A percentile compares a stretch with the other conserved stretches of the same genome.
Evolutionary conservation across 2,888 invertebrate species (phyloP).

Genomic region (Oasisia sp.): DNA sequence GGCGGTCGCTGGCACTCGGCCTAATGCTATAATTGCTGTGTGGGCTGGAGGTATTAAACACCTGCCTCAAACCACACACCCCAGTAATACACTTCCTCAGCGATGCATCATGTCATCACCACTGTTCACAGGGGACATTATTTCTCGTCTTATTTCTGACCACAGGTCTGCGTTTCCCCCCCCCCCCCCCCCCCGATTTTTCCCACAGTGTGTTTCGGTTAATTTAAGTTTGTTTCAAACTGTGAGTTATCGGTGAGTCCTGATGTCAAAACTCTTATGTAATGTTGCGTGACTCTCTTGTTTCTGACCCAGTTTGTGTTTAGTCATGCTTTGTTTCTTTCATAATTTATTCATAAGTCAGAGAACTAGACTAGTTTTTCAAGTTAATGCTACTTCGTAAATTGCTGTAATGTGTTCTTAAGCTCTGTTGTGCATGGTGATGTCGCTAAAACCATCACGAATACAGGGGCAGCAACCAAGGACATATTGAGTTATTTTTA

Average conservation of each 20-base stretch:
- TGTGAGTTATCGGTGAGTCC: neutral
- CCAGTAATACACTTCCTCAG: neutral
- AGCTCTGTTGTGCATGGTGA: neutral
- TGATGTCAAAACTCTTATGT: neutral
- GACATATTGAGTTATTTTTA: neutral
- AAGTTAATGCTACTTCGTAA: neutral
- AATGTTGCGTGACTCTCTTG: neutral
- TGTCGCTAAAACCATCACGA: neutral
- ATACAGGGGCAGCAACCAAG: neutral
- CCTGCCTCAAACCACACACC: neutral
- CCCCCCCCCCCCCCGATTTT: too few relatives aligned
- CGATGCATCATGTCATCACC: neutral
- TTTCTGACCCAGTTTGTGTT: neutral
- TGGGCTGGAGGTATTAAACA: neutral
- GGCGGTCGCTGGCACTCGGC: neutral
- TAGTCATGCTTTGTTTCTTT: neutral
- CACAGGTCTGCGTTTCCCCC: neutral
- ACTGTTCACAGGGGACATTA: neutral
- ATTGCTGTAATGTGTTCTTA: neutral
- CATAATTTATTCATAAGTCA: neutral
- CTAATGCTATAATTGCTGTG: slow-evolving; percentile 13
- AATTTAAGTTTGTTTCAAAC: neutral
- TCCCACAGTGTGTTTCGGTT: neutral
- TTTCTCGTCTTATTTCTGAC: neutral
- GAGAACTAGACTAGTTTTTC: neutral